Conservation (phyloP, 2,888 invertebrate species). For the Loripinus fragilis region DNA sequence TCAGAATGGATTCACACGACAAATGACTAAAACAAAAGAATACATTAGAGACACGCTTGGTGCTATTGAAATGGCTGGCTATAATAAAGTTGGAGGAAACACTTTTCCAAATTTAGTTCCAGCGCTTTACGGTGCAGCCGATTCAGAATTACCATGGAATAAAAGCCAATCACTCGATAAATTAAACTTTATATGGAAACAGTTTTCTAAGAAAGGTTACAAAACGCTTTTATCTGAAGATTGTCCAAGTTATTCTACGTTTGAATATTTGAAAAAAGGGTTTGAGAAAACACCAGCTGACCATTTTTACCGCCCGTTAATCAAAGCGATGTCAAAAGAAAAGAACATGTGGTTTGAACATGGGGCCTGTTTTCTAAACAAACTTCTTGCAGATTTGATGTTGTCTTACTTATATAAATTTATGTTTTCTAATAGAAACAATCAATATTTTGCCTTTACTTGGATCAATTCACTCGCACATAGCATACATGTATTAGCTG, state of each 20-base stretch:
- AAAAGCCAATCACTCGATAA: neutral
- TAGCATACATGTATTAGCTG: too few species aligned
- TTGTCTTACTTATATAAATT: conserved; percentile 84
- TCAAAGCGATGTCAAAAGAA: conserved; percentile 60
- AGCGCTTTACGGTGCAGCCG: conserved; percentile 34
- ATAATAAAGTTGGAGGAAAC: conserved; percentile 67
- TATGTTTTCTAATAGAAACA: conserved; percentile 87
- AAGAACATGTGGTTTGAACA: conserved; percentile 29
- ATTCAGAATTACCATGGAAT: too few species aligned
- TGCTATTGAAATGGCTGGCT: conserved; percentile 63
- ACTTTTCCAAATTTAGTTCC: conserved; percentile 68
- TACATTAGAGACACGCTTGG: conserved; percentile 59
- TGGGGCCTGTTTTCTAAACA: conserved; percentile 88
- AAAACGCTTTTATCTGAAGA: conserved; percentile 64
- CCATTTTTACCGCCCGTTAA: conserved; percentile 67
- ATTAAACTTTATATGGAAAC: conserved; percentile 59
- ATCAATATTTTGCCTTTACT: conserved; percentile 92
- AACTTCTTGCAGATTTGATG: conserved; percentile 85
- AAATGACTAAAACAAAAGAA: conserved; percentile 64
- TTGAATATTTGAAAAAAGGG: too few species aligned
- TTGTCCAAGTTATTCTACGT: conserved; percentile 52
- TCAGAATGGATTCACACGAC: conserved; percentile 60
- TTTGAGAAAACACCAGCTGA: conserved; percentile 60
- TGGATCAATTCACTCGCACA: conserved; percentile 94
- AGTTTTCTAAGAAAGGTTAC: conserved; percentile 54